Conservation (phyloP, 2,888 invertebrate genomes). For the Azorinus chamasolen region DNA sequence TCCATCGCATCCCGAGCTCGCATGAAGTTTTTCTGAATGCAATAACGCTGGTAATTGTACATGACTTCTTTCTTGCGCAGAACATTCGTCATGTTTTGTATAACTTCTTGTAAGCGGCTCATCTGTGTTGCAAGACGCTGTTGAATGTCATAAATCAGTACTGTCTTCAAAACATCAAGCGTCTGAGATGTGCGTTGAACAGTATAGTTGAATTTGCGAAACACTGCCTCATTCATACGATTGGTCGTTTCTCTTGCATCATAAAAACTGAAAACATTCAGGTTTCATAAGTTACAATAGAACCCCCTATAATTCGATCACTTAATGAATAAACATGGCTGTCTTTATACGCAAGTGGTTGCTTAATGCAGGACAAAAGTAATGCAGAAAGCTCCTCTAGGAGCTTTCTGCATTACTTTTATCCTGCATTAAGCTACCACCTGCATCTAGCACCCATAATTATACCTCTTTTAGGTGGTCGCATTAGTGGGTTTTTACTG, state of each 20-base stretch:
- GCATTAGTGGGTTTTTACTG: too few relatives aligned
- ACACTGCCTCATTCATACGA: conserved; percentile 62
- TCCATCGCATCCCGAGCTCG: conserved; percentile 74
- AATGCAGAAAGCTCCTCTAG: too few relatives aligned
- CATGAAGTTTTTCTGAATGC: conserved; percentile 72
- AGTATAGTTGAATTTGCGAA: conserved; percentile 22
- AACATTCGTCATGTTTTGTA: conserved; percentile 27
- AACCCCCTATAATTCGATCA: too few relatives aligned
- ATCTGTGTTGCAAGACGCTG: conserved; percentile 31
- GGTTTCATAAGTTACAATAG: too few relatives aligned
- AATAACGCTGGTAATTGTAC: conserved; percentile 68
- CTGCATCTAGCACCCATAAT: too few relatives aligned
- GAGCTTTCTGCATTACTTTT: too few relatives aligned
- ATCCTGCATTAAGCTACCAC: too few relatives aligned
- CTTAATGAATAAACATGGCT: too few relatives aligned
- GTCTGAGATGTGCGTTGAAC: neutral
- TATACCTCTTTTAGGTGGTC: too few relatives aligned
- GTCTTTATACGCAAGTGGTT: too few relatives aligned
- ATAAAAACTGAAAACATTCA: conserved; percentile 21
- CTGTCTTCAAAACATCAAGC: conserved; percentile 22
- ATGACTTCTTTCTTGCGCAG: conserved; percentile 51
- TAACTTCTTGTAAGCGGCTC: conserved; percentile 23
- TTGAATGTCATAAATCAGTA: conserved; percentile 30
- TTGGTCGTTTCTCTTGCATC: conserved; percentile 67
- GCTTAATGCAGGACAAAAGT: too few relatives aligned